Evolutionary conservation across 1,140 invertebrate genomes (phyloP), one percentile per base, ranked within the genome.

Genomic region (Pomacea maculata): DNA sequence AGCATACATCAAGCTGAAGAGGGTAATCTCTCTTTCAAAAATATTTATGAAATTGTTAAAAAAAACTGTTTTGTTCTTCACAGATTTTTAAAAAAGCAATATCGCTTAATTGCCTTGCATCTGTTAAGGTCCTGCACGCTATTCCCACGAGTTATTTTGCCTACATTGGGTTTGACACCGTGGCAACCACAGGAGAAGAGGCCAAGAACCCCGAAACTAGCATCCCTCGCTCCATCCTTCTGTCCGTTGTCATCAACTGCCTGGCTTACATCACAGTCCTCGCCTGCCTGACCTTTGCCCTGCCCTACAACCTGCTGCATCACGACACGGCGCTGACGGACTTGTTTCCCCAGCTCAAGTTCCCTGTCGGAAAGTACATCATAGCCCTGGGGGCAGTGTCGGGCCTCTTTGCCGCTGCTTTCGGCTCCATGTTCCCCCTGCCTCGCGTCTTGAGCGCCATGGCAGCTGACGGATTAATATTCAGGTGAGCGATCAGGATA

Each of bases 281-380:
- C 0, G 94, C 94, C 0, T 94, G 97, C 0, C 89, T 97, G 45
- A 98, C 97, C 0, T 94, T 98, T 93, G 97, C 97, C 94, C 94
- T 95, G 92, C 97, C 97, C 0, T 98, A 97, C 89, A 98, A 96
- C 1, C 96, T 96, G 0, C 95, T 98, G 82, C 96, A 96, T 0
- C 45, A 54, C 7, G 93, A 95, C 82, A 96, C 96, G 0, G 96
- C 97, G 0, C 95, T 98, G 84, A 95, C 96, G 0, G 93, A 94
- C 83, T 94, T 95, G 21, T 97, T 97, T 90, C 83, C 85, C 19
- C 52, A 80, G 25, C 86, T 86, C 15, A 95, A 94, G 0, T 95
- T 93, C 94, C 87, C 91, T 0, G 94, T 93, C 1, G 93, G 95
- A 14, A 94, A 94, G 86, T 96, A 95, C 93, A 89, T 97, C 15